Evolutionary conservation across 2,888 invertebrate species (phyloP).

Genomic region (Oscheius sp.): DNA sequence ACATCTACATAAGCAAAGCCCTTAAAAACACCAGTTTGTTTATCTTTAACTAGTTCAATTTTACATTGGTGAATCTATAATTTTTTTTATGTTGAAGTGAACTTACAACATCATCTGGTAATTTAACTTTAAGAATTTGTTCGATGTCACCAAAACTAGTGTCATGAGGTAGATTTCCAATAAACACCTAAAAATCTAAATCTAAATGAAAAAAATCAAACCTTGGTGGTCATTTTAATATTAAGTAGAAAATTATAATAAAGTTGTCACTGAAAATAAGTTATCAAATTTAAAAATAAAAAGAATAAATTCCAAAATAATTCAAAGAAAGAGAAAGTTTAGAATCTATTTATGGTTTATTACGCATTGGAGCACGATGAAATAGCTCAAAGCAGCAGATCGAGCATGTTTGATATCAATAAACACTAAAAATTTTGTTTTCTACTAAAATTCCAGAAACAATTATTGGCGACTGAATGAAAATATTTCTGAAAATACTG

Average conservation of each 20-base stretch:
- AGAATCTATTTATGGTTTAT: background rate
- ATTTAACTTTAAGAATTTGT: background rate
- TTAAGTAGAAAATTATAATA: background rate
- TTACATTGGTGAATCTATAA: slow-evolving; percentile 27
- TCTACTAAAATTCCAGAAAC: too few relatives aligned
- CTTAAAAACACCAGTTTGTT: slow-evolving; percentile 56
- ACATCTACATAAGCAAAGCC: slow-evolving; percentile 61
- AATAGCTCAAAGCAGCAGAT: too few relatives aligned
- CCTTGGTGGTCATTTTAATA: slow-evolving; percentile 28
- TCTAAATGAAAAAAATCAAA: background rate
- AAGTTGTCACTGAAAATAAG: background rate
- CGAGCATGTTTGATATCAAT: too few relatives aligned
- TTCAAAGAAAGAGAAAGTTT: background rate
- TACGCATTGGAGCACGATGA: too few relatives aligned
- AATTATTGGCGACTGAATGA: too few relatives aligned
- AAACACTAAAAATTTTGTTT: too few relatives aligned
- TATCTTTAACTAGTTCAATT: slow-evolving; percentile 56
- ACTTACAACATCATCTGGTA: slow-evolving; percentile 15
- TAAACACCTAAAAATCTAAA: slow-evolving; percentile 29
- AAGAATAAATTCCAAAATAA: background rate
- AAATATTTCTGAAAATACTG: too few relatives aligned
- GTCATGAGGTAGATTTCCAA: slow-evolving; percentile 59
- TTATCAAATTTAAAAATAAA: background rate
- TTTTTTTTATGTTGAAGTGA: background rate
- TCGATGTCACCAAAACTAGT: slow-evolving; percentile 33